Conservation (phyloP, 2,797 vertebrate genomes). For the Mastacembelus armatus region DNA sequence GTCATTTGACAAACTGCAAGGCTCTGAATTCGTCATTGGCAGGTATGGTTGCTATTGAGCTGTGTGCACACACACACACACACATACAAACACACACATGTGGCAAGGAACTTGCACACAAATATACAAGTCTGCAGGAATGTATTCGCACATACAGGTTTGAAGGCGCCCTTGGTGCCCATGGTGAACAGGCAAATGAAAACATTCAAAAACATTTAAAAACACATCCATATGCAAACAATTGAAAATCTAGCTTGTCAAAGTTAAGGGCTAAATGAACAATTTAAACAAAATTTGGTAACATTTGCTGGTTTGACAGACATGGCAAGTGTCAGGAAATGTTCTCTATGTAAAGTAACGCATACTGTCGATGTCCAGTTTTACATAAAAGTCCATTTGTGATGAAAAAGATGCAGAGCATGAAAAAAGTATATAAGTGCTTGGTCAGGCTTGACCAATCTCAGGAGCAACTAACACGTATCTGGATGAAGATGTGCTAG, state of each 20-base stretch:
- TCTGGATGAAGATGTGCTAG: constrained; percentile 13
- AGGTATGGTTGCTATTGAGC: constrained; percentile 11
- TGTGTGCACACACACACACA: constrained; percentile 4
- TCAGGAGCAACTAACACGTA: constrained; percentile 12
- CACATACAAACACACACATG: background rate
- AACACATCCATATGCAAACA: constrained; percentile 70
- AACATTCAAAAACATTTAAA: constrained; percentile 68
- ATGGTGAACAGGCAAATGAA: constrained; percentile 59
- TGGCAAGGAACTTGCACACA: constrained; percentile 7
- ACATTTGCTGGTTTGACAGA: constrained; percentile 24
- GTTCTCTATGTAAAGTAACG: constrained; percentile 12
- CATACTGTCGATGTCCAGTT: constrained; percentile 2
- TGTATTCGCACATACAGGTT: constrained; percentile 16
- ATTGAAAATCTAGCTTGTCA: constrained; percentile 42
- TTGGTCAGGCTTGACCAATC: constrained; percentile 4
- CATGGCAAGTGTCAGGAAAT: constrained; percentile 33
- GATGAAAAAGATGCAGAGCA: background rate
- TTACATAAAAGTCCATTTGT: background rate
- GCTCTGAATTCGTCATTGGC: constrained; percentile 61
- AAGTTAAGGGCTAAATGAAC: constrained; percentile 34
- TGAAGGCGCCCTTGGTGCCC: constrained; percentile 50
- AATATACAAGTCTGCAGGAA: constrained; percentile 29
- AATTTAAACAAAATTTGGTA: constrained; percentile 26
- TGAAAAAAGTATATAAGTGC: background rate
- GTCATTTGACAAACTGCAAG: constrained; percentile 63